Evolutionary conservation across 2,113 vertebrate genomes (phyloP), one percentile per base, ranked within the genome.

Genomic region (Penelope pileata): DNA sequence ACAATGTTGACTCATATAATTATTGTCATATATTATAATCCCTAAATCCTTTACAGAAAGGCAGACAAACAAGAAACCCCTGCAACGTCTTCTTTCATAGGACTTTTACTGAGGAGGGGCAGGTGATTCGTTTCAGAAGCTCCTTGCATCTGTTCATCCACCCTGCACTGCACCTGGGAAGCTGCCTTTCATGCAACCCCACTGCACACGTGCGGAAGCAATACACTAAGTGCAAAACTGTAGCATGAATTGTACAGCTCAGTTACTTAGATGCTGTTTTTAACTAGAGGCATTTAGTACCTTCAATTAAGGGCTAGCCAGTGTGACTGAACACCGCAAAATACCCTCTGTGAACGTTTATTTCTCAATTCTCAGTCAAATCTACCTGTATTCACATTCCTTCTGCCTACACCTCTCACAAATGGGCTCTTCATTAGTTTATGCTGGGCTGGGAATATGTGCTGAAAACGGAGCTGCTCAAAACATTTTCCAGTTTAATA

Each of bases 381-480:
- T 93, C 77, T 91, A 29, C 47, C 50, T 68, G 75, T 50, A 74
- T 80, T 90, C 67, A 63, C 59, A 67, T 90, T 88, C 67, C 59
- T 95, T 94, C 75, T 90, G 72, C 67, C 75, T 77, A 59, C 34
- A 24, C 17, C 90, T 88, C 85, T 85, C 63, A 88, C 54, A 91
- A 93, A 85, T 38, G 45, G 53, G 42, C 84, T 91, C 50, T 95
- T 93, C 50, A 59, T 80, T 96, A 90, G 50, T 83, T 94, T 77
- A 64, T 47, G 45, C 47, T 66, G 36, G 64, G 19, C 84, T 70
- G 63, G 81, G 58, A 94, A 62, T 80, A 85, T 30, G 9, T 45
- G 14, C 53, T 85, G 78, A 51, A 91, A 93, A 62, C 10, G 15
- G 45, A 92, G 68, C 16, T 43, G 54, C 75, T 91, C 30, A 3